These are phyloP conservation scores for Arion vulgaris DNA, from an alignment of 1,140 invertebrate species.

Conservation along the genomic window DNA sequence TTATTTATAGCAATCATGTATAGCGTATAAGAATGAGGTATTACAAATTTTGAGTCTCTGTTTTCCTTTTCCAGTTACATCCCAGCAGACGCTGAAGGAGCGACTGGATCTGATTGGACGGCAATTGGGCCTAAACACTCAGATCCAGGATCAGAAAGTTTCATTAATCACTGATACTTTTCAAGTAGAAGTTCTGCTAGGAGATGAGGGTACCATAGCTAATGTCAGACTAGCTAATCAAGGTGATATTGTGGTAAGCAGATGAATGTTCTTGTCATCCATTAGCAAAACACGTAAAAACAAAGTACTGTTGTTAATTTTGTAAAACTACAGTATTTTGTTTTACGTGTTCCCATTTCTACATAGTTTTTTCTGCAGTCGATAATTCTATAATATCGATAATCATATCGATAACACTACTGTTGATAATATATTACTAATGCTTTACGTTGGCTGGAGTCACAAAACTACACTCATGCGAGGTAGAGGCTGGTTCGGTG, in stretches of 20 bases:
- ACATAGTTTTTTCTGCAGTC: too few relatives aligned
- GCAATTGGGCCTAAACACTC: constrained; percentile 88
- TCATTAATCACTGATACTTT: constrained; percentile 95
- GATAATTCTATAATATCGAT: too few relatives aligned
- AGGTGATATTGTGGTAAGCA: constrained; percentile 77
- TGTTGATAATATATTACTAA: too few relatives aligned
- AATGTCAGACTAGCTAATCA: constrained; percentile 96
- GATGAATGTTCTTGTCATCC: not conserved
- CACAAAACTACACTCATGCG: too few relatives aligned
- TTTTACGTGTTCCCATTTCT: too few relatives aligned
- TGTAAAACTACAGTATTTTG: too few relatives aligned
- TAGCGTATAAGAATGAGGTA: too few relatives aligned
- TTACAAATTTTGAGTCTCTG: not conserved
- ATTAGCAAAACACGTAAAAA: not conserved
- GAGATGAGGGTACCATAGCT: constrained; percentile 85
- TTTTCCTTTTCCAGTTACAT: constrained; percentile 78
- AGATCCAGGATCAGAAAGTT: constrained; percentile 61
- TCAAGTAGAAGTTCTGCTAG: constrained; percentile 91
- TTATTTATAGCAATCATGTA: too few relatives aligned
- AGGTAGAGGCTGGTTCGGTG: too few relatives aligned
- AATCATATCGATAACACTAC: too few relatives aligned
- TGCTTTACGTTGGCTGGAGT: too few relatives aligned
- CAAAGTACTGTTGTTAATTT: not conserved
- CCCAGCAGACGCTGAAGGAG: constrained; percentile 91
- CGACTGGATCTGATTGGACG: constrained; percentile 90